Evolutionary conservation across 2,113 vertebrate species (phyloP), one percentile per base, ranked within the genome.

Genomic region (Chloropsis hardwickii): DNA sequence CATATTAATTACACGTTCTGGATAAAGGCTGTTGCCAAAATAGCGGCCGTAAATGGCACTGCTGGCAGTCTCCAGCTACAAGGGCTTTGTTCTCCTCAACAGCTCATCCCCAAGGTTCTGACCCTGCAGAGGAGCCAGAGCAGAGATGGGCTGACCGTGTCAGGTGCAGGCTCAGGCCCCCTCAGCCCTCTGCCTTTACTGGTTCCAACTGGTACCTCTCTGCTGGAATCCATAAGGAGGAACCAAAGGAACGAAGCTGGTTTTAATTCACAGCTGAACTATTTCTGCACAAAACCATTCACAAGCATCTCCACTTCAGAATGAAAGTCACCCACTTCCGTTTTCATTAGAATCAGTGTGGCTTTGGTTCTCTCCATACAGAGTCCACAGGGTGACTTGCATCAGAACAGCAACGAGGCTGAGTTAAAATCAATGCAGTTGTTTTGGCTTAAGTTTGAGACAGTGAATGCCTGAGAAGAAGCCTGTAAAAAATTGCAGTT

Each of bases 1-100:
- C 94, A 74, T 74, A 94, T 73, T 86, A 85, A 81, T 84, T 94
- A 88, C 67, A 47, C 0, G 16, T 66, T 95, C 83, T 88, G 70
- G 54, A 81, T 69, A 94, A 74, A 72, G 77, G 80, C 88, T 93
- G 48, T 48, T 77, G 60, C 67, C 94, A 93, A 90, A 82, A 92
- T 4, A 65, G 19, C 0, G 0, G 20, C 82, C 61, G 0, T 22
- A 48, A 86, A 70, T 11, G 47, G 86, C 51, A 69, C 62, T 5
- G 14, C 25, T 81, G 69, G 90, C 90, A 29, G 29, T 6, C 62
- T 45, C 39, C 85, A 45, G 76, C 86, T 54, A 3, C 28, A 12
- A 35, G 58, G 2, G 40, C 88, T 82, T 62, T 71, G 11, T 24
- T 21, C 18, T 79, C 47, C 69, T 17, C 4, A 44, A 1, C 20